A percentile compares a stretch with the other conserved stretches of the same genome.
These are phyloP conservation scores for Mellivora capensis DNA, from an alignment of 2,113 vertebrate species.

Conservation along the genomic window DNA sequence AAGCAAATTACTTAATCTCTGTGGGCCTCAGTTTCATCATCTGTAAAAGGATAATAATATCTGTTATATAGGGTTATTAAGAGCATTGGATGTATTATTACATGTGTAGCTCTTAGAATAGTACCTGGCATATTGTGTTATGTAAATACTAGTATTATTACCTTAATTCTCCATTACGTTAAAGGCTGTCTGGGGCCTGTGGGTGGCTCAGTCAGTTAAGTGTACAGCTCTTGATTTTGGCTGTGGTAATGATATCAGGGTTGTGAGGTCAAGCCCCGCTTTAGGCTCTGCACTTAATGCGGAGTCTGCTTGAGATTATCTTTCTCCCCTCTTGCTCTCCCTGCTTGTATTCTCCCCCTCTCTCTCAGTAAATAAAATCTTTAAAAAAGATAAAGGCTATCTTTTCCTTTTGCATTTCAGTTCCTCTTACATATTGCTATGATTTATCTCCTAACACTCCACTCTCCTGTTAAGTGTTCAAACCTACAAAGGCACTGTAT, in stretches of 20 bases:
- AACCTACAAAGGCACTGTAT: background rate
- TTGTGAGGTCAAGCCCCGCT: background rate
- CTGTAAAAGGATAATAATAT: background rate
- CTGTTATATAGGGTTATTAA: background rate
- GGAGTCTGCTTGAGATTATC: background rate
- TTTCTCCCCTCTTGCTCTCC: background rate
- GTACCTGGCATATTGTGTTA: background rate
- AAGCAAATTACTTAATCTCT: background rate
- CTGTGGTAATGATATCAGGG: background rate
- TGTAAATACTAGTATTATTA: background rate
- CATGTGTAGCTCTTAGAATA: background rate
- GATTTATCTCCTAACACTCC: background rate
- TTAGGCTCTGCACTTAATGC: background rate
- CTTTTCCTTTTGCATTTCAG: background rate
- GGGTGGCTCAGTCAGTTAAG: background rate
- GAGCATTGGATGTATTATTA: background rate
- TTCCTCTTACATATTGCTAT: background rate
- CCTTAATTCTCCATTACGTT: background rate
- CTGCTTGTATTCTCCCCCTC: background rate
- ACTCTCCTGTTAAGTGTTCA: background rate
- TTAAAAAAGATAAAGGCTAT: background rate
- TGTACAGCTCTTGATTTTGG: background rate
- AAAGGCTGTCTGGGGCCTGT: background rate
- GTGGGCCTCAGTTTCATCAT: background rate
- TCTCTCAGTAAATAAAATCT: background rate